These are phyloP conservation scores for Ormyrus nitidulus DNA, from an alignment of 2,888 invertebrate species.

Conservation along the genomic window DNA sequence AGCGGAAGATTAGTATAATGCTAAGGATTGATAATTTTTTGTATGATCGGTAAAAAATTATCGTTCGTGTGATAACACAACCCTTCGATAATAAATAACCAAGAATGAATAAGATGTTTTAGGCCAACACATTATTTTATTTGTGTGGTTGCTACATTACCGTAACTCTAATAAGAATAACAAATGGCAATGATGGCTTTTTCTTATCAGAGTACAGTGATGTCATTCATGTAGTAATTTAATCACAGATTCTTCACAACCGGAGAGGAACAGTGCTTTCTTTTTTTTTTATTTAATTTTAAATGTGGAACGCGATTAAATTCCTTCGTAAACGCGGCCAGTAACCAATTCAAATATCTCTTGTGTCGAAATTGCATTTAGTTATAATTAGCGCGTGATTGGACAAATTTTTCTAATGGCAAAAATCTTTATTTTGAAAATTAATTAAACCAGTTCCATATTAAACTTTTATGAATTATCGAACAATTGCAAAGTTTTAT, in stretches of 20 bases:
- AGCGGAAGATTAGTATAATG: no score
- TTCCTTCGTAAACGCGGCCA: constrained; percentile 31
- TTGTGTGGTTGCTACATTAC: constrained; percentile 25
- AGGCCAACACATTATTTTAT: constrained; percentile 25
- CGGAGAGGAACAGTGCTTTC: constrained; percentile 26
- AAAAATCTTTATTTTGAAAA: no score
- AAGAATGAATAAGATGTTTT: constrained; percentile 10
- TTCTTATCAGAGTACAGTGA: constrained; percentile 30
- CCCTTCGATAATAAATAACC: no score
- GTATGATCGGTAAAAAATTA: no score
- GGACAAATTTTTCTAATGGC: no score
- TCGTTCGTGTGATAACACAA: no score
- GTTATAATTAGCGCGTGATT: no score
- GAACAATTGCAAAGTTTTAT: no score
- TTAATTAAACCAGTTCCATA: no score
- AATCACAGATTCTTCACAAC: not conserved
- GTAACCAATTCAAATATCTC: constrained; percentile 8
- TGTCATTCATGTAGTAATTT: constrained; percentile 36
- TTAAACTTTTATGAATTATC: no score
- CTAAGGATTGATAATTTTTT: no score
- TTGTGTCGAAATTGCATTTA: no score
- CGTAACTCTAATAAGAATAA: constrained; percentile 26
- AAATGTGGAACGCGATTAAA: constrained; percentile 27
- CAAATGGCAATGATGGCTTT: constrained; percentile 17
- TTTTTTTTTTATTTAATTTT: constrained; percentile 26